Evolutionary conservation across 2,888 invertebrate genomes (phyloP), one percentile per base, ranked within the genome.

Genomic region (Leptopilina drosophilae): DNA sequence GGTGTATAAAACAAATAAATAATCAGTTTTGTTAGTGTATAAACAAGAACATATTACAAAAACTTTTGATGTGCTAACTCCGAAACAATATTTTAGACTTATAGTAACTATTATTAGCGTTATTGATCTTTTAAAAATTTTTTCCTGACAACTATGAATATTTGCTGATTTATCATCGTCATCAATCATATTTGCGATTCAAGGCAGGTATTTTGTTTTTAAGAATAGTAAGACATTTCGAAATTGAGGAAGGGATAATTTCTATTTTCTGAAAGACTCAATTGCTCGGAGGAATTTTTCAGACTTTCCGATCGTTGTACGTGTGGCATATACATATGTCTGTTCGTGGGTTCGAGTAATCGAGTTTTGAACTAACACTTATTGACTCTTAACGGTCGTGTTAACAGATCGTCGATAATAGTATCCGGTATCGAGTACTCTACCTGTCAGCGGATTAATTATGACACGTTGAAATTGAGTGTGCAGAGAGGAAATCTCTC

Each of bases 401-500:
- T 69, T 69, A 69, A 69, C 46, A 67, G 67, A 67, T 67, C 49
- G 66, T 9, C 42, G 66, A 66, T 66, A 67, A 46, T 46, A 67
- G 46, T 46, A 67, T 67, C 46, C 67, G 53, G 69, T 69, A 69
- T 69, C 46, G 14, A 69, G 49, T 69, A 69, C 49, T 49, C 26
- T 12, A 69, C 69, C 69, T 69, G 69, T 69, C 69, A 69, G 69
- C 69, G 2, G 67, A 67, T 67, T 67, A 67, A 67, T 67, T 67
- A 67, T 67, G 67, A 67, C 67, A 67, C 49, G 69, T 53, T 49
- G 49, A 53, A 69, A 69, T 69, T 49, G 69, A 26, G 20, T 69
- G 49, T 69, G 49, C 49, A 69, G 53, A 69, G 53, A 53, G 8
- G 53, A 69, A 69, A 26, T 26, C 69, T 69, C 69, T 69, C 53